Evolutionary conservation across 2,888 invertebrate genomes (phyloP), one percentile per base, ranked within the genome.

Genomic region (Pollenia angustigena): DNA sequence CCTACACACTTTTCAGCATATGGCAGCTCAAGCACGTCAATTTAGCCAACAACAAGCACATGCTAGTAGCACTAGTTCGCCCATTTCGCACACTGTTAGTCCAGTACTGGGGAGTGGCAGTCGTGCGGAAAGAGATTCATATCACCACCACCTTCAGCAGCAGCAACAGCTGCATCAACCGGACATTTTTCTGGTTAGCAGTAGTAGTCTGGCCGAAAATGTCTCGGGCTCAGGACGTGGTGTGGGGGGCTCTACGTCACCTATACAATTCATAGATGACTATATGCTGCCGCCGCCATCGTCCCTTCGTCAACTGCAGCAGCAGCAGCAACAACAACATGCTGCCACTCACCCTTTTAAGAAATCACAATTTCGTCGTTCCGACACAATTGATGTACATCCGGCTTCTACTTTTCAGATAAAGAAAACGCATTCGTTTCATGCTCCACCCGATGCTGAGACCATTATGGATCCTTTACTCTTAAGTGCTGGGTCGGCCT

Each of bases 371-470:
- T 93, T 93, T 88, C 92, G 93, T 85, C 93, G 93, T 85, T 93
- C 93, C 80, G 93, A 94, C 89, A 93, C 93, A 84, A 91, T 93
- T 90, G 93, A 93, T 90, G 92, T 93, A 89, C 93, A 93, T 91
- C 92, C 93, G 89, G 91, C 92, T 91, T 92, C 93, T 90, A 91
- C 91, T 91, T 93, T 93, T 90, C 92, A 93, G 91, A 92, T 93
- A 91, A 92, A 93, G 90, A 93, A 93, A 89, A 93, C 94, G 88
- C 93, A 93, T 88, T 94, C 93, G 83, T 93, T 94, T 90, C 93
- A 93, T 89, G 91, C 93, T 40, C 93, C 93, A 88, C 93, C 93
- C 89, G 93, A 93, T 85, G 90, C 92, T 82, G 89, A 90, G 52
- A 90, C 92, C 80, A 89, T 92, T 90, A 93, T 92, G 83, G 92